Percentiles rank a stretch among this genome's conserved stretches.
Conservation (phyloP, 1,140 invertebrate genomes). For the Aphelenchoides fujianensis region DNA sequence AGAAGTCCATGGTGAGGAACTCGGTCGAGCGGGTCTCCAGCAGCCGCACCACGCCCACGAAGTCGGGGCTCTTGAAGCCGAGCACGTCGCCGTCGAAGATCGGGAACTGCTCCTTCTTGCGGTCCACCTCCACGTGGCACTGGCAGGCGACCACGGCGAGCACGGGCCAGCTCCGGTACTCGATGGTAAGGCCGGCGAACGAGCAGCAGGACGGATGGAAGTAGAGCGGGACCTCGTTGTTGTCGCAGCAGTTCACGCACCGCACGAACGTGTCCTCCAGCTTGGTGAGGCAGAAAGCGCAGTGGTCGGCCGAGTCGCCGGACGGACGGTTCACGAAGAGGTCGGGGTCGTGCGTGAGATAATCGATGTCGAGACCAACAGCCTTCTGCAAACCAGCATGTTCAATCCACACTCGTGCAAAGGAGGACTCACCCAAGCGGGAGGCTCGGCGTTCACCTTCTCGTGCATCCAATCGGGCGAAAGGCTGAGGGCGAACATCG, state of each 20-base stretch:
- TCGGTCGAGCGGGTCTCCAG: conserved; percentile 2
- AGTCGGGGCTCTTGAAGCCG: not conserved
- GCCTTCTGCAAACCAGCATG: no score
- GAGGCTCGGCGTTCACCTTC: no score
- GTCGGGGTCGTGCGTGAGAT: not conserved
- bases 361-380: not conserved
- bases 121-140: not conserved
- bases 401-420: no score
- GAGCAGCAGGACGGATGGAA: conserved; percentile 21
- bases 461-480: not conserved
- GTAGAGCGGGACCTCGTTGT: not conserved
- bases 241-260: conserved; percentile 12
- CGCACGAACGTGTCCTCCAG: not conserved
- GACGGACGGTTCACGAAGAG: not conserved
- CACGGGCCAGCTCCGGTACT: conserved; percentile 21
- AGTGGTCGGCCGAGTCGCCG: not conserved
- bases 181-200: conserved; percentile 22
- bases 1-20: conserved; percentile 10
- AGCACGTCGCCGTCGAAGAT: conserved; percentile 7
- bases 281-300: not conserved
- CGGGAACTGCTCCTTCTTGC: conserved; percentile 19
- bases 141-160: conserved; percentile 23
- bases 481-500: conserved; percentile 7
- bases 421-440: no score
- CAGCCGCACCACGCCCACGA: not conserved